Percentiles rank a stretch among this genome's conserved stretches.
These are phyloP conservation scores for Diceros bicornis DNA, from an alignment of 2,797 vertebrate species.

Conservation along the genomic window DNA sequence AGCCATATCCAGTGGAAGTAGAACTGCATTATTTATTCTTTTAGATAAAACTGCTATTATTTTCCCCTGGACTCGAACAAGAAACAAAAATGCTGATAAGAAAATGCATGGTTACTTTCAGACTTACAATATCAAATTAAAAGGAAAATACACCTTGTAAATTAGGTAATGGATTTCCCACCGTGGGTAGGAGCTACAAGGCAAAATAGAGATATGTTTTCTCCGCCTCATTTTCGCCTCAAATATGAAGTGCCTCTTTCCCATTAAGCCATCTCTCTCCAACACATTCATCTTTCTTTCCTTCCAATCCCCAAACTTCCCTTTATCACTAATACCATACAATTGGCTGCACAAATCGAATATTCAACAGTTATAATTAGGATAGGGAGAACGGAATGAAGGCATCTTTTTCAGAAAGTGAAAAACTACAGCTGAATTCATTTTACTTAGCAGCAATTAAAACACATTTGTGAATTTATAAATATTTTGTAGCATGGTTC, in stretches of 20 bases:
- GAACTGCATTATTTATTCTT: constrained; percentile 40
- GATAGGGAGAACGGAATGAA: constrained; percentile 72
- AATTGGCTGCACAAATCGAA: constrained; percentile 70
- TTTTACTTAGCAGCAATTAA: constrained; percentile 77
- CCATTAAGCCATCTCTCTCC: constrained; percentile 38
- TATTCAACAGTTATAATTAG: constrained; percentile 80
- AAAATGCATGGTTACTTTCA: constrained; percentile 23
- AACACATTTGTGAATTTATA: constrained; percentile 79
- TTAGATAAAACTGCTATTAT: constrained; percentile 17
- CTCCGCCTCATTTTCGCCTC: not conserved
- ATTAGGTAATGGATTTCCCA: constrained; percentile 17
- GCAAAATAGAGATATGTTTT: not conserved
- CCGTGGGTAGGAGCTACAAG: not conserved
- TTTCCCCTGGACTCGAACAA: constrained; percentile 33
- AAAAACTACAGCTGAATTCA: constrained; percentile 79
- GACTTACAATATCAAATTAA: not conserved
- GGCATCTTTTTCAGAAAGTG: constrained; percentile 85
- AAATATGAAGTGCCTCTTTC: not conserved
- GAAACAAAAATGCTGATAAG: not conserved
- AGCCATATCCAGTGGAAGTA: not conserved
- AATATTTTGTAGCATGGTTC: constrained; percentile 80
- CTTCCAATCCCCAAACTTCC: not conserved
- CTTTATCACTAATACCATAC: constrained; percentile 58
- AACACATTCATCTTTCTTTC: constrained; percentile 18
- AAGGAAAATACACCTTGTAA: constrained; percentile 4